Percentiles rank a stretch among this genome's conserved stretches.
Conservation (phyloP, 1,140 invertebrate species). For the Eupeodes corollae region DNA sequence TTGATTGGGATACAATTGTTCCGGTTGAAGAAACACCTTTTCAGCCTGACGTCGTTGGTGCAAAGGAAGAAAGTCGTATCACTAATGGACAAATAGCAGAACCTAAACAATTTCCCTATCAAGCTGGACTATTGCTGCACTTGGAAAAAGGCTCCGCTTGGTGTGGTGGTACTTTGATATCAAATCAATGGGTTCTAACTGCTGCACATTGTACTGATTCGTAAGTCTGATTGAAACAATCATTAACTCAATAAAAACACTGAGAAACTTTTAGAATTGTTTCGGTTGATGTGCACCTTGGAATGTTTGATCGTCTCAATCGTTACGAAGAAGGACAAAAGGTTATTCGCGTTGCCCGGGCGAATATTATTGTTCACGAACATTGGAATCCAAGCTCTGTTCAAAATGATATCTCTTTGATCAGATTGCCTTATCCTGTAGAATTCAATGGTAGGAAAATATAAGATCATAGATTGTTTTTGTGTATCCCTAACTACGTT, state of each 20-base stretch:
- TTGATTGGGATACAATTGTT: too few species aligned
- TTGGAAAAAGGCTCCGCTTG: conserved; percentile 4
- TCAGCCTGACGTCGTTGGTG: too few species aligned
- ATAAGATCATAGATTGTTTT: too few species aligned
- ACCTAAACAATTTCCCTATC: conserved; percentile 20
- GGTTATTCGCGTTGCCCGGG: conserved; percentile 18
- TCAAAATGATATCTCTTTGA: conserved; percentile 23
- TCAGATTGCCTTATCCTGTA: conserved; percentile 20
- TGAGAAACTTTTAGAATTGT: conserved; percentile 4
- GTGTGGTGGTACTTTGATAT: conserved; percentile 42
- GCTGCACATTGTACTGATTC: conserved; percentile 41
- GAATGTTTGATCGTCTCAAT: conserved; percentile 20
- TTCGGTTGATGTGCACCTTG: conserved; percentile 26
- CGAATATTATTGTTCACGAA: conserved; percentile 18
- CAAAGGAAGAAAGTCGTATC: conserved; percentile 5
- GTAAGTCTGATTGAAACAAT: neutral
- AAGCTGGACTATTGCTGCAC: conserved; percentile 16
- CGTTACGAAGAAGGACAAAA: conserved; percentile 15
- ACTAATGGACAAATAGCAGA: conserved; percentile 20
- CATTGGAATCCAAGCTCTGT: conserved; percentile 4
- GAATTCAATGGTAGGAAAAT: conserved; percentile 10
- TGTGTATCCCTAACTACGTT: too few species aligned
- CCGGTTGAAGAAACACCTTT: too few species aligned
- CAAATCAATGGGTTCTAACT: conserved; percentile 35
- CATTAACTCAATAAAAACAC: neutral